A percentile compares a stretch with the other conserved stretches of the same genome.
These are phyloP conservation scores for Bombus superbus DNA, from an alignment of 1,140 invertebrate species.

Conservation along the genomic window DNA sequence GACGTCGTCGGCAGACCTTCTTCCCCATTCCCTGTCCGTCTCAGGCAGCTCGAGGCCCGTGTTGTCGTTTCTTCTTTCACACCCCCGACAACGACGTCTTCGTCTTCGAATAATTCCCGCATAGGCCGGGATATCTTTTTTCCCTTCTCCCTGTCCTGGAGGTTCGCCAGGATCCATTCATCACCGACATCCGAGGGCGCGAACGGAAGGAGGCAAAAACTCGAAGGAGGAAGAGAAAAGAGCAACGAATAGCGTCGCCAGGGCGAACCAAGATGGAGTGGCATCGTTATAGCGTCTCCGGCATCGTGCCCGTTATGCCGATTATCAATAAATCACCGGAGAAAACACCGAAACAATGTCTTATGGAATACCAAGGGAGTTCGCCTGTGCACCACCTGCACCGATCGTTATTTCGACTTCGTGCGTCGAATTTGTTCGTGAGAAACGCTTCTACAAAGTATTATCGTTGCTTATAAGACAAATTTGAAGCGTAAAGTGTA, in stretches of 20 bases:
- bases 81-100: slow-evolving; percentile 56
- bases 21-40: slow-evolving; percentile 53
- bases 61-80: slow-evolving; percentile 71
- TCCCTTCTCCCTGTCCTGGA: slow-evolving; percentile 58
- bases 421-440: neutral
- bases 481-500: neutral
- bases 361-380: neutral
- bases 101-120: slow-evolving; percentile 69
- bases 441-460: neutral
- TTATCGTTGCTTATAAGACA: neutral
- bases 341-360: slow-evolving; percentile 47
- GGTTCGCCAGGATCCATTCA: slow-evolving; percentile 71
- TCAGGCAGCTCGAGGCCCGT: slow-evolving; percentile 55
- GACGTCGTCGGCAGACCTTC: slow-evolving; percentile 68
- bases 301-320: slow-evolving; percentile 46
- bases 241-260: slow-evolving; percentile 55
- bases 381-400: slow-evolving; percentile 13
- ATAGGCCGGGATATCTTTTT: slow-evolving; percentile 67
- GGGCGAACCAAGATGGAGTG: slow-evolving; percentile 57
- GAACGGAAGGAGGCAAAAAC: slow-evolving; percentile 66
- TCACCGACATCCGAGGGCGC: slow-evolving; percentile 67
- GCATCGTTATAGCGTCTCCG: slow-evolving; percentile 61
- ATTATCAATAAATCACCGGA: slow-evolving; percentile 55
- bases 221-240: slow-evolving; percentile 53
- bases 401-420: slow-evolving; percentile 13